These are phyloP conservation scores for Microctenopoma steveboyesi DNA, from an alignment of 2,797 vertebrate genomes.

Conservation along the genomic window DNA sequence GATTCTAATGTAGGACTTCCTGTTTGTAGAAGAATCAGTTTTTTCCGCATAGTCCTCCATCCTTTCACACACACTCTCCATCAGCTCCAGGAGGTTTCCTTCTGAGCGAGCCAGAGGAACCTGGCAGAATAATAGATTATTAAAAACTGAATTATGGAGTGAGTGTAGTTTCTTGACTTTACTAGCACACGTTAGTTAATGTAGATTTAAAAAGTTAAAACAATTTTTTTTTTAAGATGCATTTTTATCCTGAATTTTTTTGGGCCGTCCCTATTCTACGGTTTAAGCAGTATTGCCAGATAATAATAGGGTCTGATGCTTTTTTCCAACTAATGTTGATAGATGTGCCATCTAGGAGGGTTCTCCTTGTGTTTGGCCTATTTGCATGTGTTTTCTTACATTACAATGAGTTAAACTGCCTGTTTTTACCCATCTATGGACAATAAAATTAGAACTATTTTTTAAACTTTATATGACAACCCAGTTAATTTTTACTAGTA, in stretches of 20 bases:
- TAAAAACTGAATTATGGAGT: neutral
- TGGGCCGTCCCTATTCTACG: neutral
- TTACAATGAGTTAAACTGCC: too few species aligned
- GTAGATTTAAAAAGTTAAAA: too few species aligned
- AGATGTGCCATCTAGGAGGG: too few species aligned
- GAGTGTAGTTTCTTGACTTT: neutral
- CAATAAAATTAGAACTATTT: too few species aligned
- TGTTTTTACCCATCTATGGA: too few species aligned
- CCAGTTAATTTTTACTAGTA: too few species aligned
- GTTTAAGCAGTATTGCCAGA: neutral
- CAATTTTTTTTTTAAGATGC: too few species aligned
- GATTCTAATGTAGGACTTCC: constrained; percentile 88
- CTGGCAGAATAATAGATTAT: constrained; percentile 68
- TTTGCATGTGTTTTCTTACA: too few species aligned
- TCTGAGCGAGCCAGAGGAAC: constrained; percentile 93
- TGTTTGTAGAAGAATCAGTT: constrained; percentile 83
- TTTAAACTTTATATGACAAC: too few species aligned
- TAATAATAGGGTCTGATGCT: too few species aligned
- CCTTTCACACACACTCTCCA: constrained; percentile 92
- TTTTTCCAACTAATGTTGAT: too few species aligned
- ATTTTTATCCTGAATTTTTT: neutral
- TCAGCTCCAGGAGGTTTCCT: constrained; percentile 92
- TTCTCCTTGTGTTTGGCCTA: too few species aligned
- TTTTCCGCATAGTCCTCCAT: constrained; percentile 95
- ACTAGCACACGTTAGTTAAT: neutral